A percentile compares a stretch with the other conserved stretches of the same genome.
Conservation (phyloP, 2,113 vertebrate genomes). For the Dasypus novemcinctus region DNA sequence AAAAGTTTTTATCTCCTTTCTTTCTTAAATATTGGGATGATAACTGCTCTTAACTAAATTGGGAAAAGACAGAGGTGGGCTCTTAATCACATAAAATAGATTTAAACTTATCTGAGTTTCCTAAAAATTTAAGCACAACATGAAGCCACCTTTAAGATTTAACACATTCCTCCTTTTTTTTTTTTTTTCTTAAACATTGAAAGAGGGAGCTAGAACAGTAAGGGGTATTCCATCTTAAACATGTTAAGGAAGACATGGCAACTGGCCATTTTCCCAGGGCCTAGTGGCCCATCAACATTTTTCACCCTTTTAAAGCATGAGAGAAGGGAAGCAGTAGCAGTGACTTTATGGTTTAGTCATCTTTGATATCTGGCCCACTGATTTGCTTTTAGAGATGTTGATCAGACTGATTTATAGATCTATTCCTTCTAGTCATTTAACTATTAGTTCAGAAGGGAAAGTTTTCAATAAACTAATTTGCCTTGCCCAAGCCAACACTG, state of each 20-base stretch:
- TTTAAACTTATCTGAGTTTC: conserved; percentile 18
- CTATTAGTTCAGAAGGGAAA: conserved; percentile 3
- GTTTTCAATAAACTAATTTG: conserved; percentile 8
- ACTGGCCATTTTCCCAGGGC: conserved; percentile 40
- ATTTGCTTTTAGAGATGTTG: not conserved
- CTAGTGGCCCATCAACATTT: not conserved
- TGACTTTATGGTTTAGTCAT: conserved; percentile 3
- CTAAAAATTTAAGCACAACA: not conserved
- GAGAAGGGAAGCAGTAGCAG: not conserved
- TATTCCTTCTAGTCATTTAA: not conserved
- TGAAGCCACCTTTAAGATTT: conserved; percentile 2
- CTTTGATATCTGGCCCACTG: not conserved
- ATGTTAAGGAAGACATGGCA: not conserved
- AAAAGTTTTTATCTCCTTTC: not conserved
- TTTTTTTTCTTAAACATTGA: not conserved
- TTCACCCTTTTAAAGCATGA: conserved; percentile 30
- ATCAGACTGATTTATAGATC: not conserved
- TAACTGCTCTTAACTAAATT: not conserved
- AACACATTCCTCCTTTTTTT: conserved; percentile 8
- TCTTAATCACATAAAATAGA: conserved; percentile 19
- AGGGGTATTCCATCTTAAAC: not conserved
- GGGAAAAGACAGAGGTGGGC: not conserved
- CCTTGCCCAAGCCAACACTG: not conserved
- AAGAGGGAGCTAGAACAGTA: not conserved
- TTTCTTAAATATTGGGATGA: conserved; percentile 4